These are phyloP conservation scores for Ranitomeya variabilis DNA, from an alignment of 2,113 vertebrate species.

Conservation along the genomic window DNA sequence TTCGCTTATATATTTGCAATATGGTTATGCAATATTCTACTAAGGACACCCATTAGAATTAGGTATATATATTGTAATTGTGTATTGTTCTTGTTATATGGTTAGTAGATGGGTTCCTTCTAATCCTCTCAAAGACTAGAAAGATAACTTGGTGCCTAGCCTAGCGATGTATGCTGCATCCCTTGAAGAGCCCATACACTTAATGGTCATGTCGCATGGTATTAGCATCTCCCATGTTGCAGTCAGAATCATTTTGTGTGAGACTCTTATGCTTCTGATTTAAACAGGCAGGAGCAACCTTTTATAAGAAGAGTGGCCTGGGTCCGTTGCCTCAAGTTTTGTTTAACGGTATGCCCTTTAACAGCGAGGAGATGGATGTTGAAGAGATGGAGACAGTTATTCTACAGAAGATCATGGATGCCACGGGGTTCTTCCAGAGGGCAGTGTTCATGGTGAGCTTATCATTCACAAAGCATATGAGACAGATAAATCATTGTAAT, in stretches of 20 bases:
- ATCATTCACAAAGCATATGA: constrained; percentile 58
- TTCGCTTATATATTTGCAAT: no score
- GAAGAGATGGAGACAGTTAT: constrained; percentile 81
- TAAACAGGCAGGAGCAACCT: constrained; percentile 81
- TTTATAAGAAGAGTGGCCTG: constrained; percentile 86
- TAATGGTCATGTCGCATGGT: background rate
- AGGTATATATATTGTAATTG: no score
- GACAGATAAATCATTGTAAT: constrained; percentile 27
- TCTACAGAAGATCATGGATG: constrained; percentile 86
- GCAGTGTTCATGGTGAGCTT: constrained; percentile 85
- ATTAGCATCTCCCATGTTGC: constrained; percentile 56
- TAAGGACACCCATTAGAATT: no score
- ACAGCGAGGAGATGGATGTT: constrained; percentile 79
- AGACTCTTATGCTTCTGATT: constrained; percentile 66
- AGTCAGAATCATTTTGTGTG: constrained; percentile 60
- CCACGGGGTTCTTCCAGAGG: constrained; percentile 82
- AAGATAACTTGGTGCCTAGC: background rate
- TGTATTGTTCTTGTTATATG: background rate
- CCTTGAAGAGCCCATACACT: background rate
- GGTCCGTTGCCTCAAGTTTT: constrained; percentile 85
- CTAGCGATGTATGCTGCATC: background rate
- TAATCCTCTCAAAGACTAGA: background rate
- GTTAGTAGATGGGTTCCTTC: background rate
- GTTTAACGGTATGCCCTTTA: constrained; percentile 91
- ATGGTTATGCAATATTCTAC: no score